Percentiles rank a stretch among this genome's conserved stretches.
Evolutionary conservation across 2,797 vertebrate genomes (phyloP).

Genomic region (Diplodus puntazzo): DNA sequence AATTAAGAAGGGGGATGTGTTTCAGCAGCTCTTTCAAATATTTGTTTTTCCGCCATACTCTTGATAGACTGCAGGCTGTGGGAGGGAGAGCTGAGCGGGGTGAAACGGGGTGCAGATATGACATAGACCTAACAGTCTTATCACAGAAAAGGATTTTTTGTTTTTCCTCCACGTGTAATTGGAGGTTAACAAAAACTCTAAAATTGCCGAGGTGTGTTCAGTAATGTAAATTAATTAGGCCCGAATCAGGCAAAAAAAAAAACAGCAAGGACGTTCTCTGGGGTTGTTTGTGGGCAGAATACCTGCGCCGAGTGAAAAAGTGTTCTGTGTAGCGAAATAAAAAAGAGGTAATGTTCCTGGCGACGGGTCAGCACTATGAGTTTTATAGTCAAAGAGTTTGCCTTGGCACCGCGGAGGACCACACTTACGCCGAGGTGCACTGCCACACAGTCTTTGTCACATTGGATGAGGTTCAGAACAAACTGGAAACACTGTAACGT

Average conservation of each 20-base stretch:
- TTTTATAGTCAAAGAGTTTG: conserved; percentile 85
- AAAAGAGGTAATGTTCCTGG: conserved; percentile 86
- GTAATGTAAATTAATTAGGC: conserved; percentile 36
- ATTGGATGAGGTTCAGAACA: conserved; percentile 84
- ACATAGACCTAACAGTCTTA: conserved; percentile 54
- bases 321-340: conserved; percentile 78
- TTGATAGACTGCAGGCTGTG: conserved; percentile 82
- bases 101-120: conserved; percentile 64
- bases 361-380: conserved; percentile 75
- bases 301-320: conserved; percentile 65
- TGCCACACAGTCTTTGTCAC: conserved; percentile 86
- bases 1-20: conserved; percentile 88
- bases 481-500: conserved; percentile 86
- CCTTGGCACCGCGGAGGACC: conserved; percentile 80
- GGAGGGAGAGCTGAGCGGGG: conserved; percentile 63
- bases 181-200: conserved; percentile 18
- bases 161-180: conserved; percentile 1
- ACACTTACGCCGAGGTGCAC: conserved; percentile 82
- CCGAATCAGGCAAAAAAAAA: conserved; percentile 27
- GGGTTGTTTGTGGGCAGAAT: conserved; percentile 70
- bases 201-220: conserved; percentile 12
- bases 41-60: conserved; percentile 85
- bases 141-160: conserved; percentile 23
- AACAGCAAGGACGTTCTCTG: conserved; percentile 6
- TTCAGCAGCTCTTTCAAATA: conserved; percentile 87